These are phyloP conservation scores for Lytechinus pictus DNA, from an alignment of 35 echinoderm and acorn worm genomes.

Conservation along the genomic window DNA sequence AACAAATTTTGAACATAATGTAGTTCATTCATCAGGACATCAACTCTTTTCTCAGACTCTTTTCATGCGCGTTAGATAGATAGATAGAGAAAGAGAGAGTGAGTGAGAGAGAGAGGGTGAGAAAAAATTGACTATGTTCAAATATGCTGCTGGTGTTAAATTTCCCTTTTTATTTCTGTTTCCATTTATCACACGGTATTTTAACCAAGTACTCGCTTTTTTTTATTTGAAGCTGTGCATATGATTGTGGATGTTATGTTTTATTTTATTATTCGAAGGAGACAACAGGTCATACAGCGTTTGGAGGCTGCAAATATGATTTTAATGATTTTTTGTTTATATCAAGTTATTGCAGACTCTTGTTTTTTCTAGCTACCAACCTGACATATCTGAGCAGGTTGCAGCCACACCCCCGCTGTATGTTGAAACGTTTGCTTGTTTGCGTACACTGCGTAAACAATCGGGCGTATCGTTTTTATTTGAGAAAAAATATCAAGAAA, in stretches of 20 bases:
- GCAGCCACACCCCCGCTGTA: background rate
- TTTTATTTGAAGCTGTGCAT: background rate
- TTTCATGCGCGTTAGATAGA: background rate
- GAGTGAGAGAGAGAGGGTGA: background rate
- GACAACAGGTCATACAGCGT: background rate
- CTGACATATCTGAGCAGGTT: background rate
- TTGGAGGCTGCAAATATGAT: constrained; percentile 32
- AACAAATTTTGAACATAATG: background rate
- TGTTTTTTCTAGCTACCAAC: background rate
- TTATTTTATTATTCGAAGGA: constrained; percentile 17
- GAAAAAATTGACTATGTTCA: background rate
- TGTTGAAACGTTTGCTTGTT: background rate
- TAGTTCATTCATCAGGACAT: background rate
- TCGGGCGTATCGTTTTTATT: background rate
- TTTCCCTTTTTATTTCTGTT: constrained; percentile 4
- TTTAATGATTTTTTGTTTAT: background rate
- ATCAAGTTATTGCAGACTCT: background rate
- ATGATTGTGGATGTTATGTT: constrained; percentile 26
- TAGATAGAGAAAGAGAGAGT: background rate
- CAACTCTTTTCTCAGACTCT: background rate
- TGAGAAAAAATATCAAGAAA: background rate
- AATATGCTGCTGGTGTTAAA: background rate
- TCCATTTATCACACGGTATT: background rate
- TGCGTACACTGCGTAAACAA: background rate
- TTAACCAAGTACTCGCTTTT: constrained; percentile 3